A percentile compares a stretch with the other conserved stretches of the same genome.
phyloP scores from a whole-genome alignment of 2,888 invertebrate species.

The Lasius platythorax region DNA sequence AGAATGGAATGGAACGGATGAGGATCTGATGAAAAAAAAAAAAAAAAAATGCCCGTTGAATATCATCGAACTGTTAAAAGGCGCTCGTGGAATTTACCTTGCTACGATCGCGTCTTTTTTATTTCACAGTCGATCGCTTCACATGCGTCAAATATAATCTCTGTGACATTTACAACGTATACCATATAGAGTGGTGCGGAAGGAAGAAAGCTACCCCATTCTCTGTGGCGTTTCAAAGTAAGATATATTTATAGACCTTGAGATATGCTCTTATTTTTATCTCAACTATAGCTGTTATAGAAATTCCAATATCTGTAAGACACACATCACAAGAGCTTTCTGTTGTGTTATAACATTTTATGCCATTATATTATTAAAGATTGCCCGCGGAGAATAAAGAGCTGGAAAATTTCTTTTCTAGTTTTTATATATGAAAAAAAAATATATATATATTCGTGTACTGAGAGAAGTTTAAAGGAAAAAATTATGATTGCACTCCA shows the following conservation, averaged over 20 bases:
- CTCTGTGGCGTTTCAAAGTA: background rate
- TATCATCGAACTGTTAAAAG: background rate
- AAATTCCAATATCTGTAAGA: conserved; percentile 31
- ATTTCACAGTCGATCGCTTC: background rate
- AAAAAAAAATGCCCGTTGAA: background rate
- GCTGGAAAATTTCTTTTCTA: background rate
- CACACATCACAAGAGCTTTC: background rate
- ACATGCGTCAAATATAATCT: background rate
- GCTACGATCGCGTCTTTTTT: conserved; percentile 9
- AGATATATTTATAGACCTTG: conserved; percentile 22
- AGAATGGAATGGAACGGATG: conserved; percentile 1
- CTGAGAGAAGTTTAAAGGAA: background rate
- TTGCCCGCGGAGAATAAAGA: background rate
- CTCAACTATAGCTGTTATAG: conserved; percentile 19
- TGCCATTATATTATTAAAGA: background rate
- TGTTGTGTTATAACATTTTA: background rate
- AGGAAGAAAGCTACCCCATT: conserved; percentile 20
- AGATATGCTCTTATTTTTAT: conserved; percentile 38
- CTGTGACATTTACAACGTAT: conserved; percentile 30
- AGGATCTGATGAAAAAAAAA: background rate
- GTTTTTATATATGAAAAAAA: background rate
- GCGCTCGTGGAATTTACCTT: conserved; percentile 24
- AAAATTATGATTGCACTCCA: background rate
- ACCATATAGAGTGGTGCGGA: background rate
- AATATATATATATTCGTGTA: background rate